Evolutionary conservation across 1,140 invertebrate species (phyloP).

Genomic region (Kradibia gibbosae): DNA sequence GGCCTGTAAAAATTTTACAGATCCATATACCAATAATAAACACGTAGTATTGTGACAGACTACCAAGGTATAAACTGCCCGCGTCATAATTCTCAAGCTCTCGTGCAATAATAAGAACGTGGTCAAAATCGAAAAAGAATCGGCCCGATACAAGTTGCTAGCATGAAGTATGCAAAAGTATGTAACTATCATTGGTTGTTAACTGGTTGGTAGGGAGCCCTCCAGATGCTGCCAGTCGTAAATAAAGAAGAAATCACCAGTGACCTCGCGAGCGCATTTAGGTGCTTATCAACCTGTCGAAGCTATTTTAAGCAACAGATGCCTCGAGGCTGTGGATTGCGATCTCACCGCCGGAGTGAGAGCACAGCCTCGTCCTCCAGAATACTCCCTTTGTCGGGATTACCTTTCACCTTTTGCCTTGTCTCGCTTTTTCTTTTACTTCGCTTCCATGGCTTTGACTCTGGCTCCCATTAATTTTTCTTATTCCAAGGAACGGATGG

Average conservation of each 20-base stretch:
- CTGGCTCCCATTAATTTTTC: conserved; percentile 21
- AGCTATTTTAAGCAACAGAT: background rate
- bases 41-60: no score
- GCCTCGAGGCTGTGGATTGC: conserved; percentile 63
- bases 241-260: background rate
- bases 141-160: no score
- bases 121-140: no score
- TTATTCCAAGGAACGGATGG: background rate
- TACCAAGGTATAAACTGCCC: no score
- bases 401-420: conserved; percentile 54
- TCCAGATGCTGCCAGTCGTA: background rate
- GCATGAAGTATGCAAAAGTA: no score
- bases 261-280: conserved; percentile 18
- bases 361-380: conserved; percentile 31
- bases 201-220: background rate
- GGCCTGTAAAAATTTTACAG: no score
- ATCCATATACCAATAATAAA: no score
- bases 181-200: background rate
- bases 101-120: no score
- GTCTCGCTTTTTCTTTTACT: conserved; percentile 6
- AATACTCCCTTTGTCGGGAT: conserved; percentile 53
- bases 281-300: conserved; percentile 43
- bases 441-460: background rate
- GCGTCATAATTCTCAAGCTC: no score
- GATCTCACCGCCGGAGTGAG: conserved; percentile 58